Conservation (phyloP, 2,797 vertebrate genomes). For the Sarcophilus harrisii region DNA sequence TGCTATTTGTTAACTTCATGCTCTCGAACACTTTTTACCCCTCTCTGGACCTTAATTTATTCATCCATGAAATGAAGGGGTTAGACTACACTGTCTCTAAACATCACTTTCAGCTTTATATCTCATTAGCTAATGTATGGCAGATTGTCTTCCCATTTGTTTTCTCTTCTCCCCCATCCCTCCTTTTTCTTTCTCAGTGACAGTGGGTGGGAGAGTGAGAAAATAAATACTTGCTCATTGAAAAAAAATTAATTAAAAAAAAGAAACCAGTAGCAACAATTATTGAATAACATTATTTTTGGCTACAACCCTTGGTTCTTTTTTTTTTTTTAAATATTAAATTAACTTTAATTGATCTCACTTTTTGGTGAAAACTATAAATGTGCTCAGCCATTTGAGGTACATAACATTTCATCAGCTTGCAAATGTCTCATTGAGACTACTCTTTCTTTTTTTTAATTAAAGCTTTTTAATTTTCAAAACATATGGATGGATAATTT, state of each 20-base stretch:
- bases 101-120: not conserved
- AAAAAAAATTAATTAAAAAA: constrained; percentile 35
- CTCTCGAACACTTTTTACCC: not conserved
- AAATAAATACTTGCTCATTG: constrained; percentile 29
- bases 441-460: not conserved
- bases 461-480: no score
- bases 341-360: not conserved
- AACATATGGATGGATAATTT: no score
- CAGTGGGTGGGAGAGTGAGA: not conserved
- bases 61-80: not conserved
- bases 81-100: not conserved
- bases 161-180: not conserved
- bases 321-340: not conserved
- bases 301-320: constrained; percentile 38
- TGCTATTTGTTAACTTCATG: not conserved
- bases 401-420: constrained; percentile 4
- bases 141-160: not conserved
- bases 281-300: constrained; percentile 30
- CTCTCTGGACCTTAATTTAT: not conserved
- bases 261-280: constrained; percentile 39
- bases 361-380: not conserved
- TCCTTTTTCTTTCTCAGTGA: not conserved
- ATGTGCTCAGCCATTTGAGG: not conserved
- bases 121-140: not conserved
- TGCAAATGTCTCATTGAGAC: not conserved